Percentiles rank a stretch among this genome's conserved stretches.
phyloP scores from a whole-genome alignment of 2,888 invertebrate species.

The Perithous albicinctus region DNA sequence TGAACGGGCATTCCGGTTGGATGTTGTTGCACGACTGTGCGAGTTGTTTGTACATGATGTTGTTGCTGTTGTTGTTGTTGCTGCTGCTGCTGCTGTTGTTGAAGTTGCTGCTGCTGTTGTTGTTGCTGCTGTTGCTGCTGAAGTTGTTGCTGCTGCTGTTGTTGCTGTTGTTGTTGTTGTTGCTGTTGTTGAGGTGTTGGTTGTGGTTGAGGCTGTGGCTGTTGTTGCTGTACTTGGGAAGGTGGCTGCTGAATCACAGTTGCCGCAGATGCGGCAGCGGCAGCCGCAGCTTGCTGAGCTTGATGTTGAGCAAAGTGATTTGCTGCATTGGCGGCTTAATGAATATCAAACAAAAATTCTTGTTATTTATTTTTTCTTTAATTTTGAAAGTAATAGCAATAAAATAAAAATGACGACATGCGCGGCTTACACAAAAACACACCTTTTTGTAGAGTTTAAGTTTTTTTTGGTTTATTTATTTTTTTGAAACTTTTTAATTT shows the following conservation, averaged over 20 bases:
- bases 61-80: constrained; percentile 69
- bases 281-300: constrained; percentile 65
- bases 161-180: constrained; percentile 71
- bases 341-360: too few species aligned
- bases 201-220: constrained; percentile 43
- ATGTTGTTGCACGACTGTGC: constrained; percentile 72
- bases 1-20: constrained; percentile 73
- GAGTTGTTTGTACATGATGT: constrained; percentile 67
- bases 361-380: too few species aligned
- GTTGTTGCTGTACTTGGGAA: constrained; percentile 60
- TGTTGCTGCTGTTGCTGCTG: constrained; percentile 69
- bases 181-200: constrained; percentile 70
- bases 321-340: constrained; percentile 70
- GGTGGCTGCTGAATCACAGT: constrained; percentile 32
- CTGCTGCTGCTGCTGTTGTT: constrained; percentile 68
- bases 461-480: too few species aligned
- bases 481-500: too few species aligned
- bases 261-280: constrained; percentile 12
- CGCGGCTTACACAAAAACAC: too few species aligned
- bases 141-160: constrained; percentile 70
- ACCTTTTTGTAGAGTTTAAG: too few species aligned
- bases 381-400: too few species aligned
- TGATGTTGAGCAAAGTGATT: constrained; percentile 80
- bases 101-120: constrained; percentile 71
- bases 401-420: too few species aligned